phyloP scores from a whole-genome alignment of 2,113 vertebrate genomes.

The Suricata suricatta region DNA sequence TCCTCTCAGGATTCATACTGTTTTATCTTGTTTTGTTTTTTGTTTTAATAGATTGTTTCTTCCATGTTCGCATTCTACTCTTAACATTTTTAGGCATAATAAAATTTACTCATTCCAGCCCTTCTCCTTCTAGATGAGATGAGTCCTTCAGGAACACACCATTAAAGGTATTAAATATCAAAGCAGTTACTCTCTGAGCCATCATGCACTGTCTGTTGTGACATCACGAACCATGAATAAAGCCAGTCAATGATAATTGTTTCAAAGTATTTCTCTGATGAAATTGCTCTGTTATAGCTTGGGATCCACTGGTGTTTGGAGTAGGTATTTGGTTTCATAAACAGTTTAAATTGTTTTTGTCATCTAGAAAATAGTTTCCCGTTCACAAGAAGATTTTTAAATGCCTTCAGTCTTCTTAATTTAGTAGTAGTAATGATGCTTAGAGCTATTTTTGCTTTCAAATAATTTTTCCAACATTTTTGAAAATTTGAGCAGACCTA shows the following conservation, averaged over 20 bases:
- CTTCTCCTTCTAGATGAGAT: neutral
- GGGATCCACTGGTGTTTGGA: neutral
- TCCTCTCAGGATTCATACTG: neutral
- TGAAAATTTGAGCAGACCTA: neutral
- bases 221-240: neutral
- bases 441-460: constrained; percentile 31
- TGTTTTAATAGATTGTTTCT: neutral
- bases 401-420: neutral
- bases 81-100: neutral
- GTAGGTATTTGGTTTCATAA: constrained; percentile 32
- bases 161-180: constrained; percentile 15
- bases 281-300: constrained; percentile 1
- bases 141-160: constrained; percentile 10
- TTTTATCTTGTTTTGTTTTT: neutral
- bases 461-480: neutral
- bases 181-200: neutral
- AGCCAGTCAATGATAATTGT: neutral
- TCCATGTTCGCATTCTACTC: neutral
- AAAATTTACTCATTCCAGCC: neutral
- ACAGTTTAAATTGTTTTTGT: constrained; percentile 44
- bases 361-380: constrained; percentile 37
- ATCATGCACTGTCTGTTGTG: neutral
- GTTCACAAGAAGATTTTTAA: constrained; percentile 40
- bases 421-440: constrained; percentile 32
- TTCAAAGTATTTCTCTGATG: constrained; percentile 23